Evolutionary conservation across 2,113 vertebrate species (phyloP).

Genomic region (Lepidothrix coronata): DNA sequence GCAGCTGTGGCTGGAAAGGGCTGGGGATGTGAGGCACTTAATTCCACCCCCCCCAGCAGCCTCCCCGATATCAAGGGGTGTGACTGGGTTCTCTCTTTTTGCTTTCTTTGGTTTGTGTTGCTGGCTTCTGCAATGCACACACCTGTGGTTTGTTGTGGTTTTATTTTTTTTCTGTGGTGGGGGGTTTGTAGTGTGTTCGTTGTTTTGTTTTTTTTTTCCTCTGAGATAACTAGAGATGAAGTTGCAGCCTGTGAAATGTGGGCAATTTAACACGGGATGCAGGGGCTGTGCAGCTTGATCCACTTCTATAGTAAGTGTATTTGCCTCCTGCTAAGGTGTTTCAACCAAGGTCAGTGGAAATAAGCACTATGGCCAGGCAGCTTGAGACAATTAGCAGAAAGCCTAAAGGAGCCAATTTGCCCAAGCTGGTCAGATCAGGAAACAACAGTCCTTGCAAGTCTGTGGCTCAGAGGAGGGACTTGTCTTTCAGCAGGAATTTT

Average conservation of each 20-base stretch:
- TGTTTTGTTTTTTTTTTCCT: neutral
- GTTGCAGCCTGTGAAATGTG: neutral
- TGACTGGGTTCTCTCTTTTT: neutral
- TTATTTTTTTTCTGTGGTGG: neutral
- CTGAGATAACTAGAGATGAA: neutral
- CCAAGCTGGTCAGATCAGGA: neutral
- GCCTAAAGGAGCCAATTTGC: neutral
- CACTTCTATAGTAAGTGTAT: neutral
- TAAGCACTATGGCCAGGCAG: neutral
- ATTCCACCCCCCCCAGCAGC: rapidly evolving
- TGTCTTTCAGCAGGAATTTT: neutral
- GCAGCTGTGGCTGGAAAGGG: neutral
- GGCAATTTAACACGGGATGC: neutral
- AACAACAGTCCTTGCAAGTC: neutral
- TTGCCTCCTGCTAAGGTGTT: slow-evolving; percentile 8
- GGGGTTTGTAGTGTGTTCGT: neutral
- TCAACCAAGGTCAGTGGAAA: slow-evolving; percentile 6
- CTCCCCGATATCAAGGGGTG: rapidly evolving
- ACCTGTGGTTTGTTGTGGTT: neutral
- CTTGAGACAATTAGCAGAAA: slow-evolving; percentile 35
- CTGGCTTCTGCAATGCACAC: neutral
- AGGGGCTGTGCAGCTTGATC: neutral
- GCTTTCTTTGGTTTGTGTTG: neutral
- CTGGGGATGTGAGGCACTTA: neutral
- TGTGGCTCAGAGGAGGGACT: neutral